Evolutionary conservation across 30 jellyfish, hydroid and myxozoan genomes (phyloP), one percentile per base, ranked within the genome.

Genomic region (Turritopsis dohrnii): DNA sequence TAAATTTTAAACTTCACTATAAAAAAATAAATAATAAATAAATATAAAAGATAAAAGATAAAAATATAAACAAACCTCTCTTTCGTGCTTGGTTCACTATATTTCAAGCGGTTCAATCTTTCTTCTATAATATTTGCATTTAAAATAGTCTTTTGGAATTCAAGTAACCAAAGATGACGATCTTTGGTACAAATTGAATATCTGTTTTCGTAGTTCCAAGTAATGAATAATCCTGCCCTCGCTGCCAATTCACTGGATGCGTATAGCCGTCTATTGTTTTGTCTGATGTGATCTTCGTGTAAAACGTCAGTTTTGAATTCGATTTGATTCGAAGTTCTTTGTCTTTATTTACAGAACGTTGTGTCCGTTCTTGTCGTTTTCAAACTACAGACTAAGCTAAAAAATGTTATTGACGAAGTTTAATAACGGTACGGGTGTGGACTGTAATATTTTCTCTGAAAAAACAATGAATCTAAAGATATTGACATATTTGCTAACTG

Each of bases 401-500:
- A 74, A n/a, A 26, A 23, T 74, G 41, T 27, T 29, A n/a, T 26
- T 74, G 65, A 52, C 24, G 13, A 71, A 74, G 9, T 74, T 74
- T 74, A 24, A 29, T 74, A 74, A 74, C 83, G 83, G 83, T 26
- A 16, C 65, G 54, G 54, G 83, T 24, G 83, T 74, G 53, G 26
- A 26, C 13, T 22, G 24, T 24, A 74, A 66, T n/a, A 66, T 66
- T 66, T 22, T 25, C 76, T 66, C 76, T 41, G 76, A 66, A n/a
- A 21, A 66, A n/a, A 21, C 76, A 66, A 66, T 66, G 17, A 4
- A 21, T 66, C 76, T n/a, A 66, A 29, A 29, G 65, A 24, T 23
- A 29, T 74, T 74, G 83, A 74, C 83, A 74, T 74, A 74, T 74
- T 74, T 74, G 83, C 65, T 74, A 74, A 29, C 54, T 74, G 83